Evolutionary conservation across 1,140 invertebrate genomes (phyloP).

Genomic region (Cephus cinctus): DNA sequence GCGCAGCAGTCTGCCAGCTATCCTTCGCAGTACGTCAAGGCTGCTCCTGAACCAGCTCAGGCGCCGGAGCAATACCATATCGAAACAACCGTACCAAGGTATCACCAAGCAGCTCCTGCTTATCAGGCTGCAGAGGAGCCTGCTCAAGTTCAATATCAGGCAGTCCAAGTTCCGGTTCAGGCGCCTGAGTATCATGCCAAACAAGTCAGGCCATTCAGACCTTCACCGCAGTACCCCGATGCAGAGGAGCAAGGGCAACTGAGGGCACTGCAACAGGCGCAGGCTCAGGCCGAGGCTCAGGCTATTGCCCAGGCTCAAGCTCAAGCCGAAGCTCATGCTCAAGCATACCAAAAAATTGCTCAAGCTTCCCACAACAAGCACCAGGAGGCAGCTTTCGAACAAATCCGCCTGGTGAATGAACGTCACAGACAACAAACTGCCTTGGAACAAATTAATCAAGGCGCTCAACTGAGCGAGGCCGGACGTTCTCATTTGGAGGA

Average conservation of each 20-base stretch:
- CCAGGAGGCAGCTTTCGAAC: conserved; percentile 41
- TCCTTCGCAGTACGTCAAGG: conserved; percentile 31
- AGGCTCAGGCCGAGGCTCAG: conserved; percentile 30
- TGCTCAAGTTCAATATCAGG: conserved; percentile 30
- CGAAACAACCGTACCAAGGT: conserved; percentile 42
- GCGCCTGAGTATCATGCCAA: conserved; percentile 13
- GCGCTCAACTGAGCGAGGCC: conserved; percentile 46
- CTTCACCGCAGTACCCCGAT: conserved; percentile 42
- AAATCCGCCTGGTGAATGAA: conserved; percentile 44
- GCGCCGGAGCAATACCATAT: conserved; percentile 49
- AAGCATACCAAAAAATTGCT: conserved; percentile 48
- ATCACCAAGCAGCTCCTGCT: conserved; percentile 24
- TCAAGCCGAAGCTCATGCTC: conserved; percentile 43
- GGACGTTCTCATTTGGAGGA: conserved; percentile 42
- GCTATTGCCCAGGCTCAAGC: conserved; percentile 42
- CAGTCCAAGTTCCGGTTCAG: conserved; percentile 16
- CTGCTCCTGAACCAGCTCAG: conserved; percentile 23
- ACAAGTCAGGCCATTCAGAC: conserved; percentile 24
- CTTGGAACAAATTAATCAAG: conserved; percentile 49
- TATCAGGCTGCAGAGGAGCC: conserved; percentile 34
- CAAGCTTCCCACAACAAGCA: conserved; percentile 48
- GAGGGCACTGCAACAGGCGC: conserved; percentile 20
- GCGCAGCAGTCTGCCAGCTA: conserved; percentile 29
- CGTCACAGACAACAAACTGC: conserved; percentile 43
- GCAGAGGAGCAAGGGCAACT: conserved; percentile 27